Base-by-base conservation (phyloP, 2,797 vertebrate genomes). In the Argentina silus region DNA sequence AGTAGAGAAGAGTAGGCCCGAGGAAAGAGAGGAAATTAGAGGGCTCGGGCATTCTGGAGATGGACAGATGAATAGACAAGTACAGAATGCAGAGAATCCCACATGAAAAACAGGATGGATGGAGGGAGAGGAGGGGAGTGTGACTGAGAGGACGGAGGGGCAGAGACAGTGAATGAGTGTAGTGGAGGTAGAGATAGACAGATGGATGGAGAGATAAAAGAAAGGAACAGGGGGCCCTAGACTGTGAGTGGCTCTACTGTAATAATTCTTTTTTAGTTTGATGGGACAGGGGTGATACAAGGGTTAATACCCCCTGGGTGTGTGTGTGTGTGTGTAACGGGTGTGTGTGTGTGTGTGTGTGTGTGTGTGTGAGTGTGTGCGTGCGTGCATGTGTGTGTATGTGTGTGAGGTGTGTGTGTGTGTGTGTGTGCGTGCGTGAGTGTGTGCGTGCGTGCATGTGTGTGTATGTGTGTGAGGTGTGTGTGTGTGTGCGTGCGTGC, bases 231-330 rank as follows among this genome's bases (percentile, higher is more conserved):
- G 12, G 17, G 19, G 6, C 17, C 12, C 65, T n/a, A 70, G 3
- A 36, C 27, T 36, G 27, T 12, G 63, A 73, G 43, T 0, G 27
- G 65, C 50, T 78, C 17, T 44, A 62, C 36, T 70, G 72, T 79
- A 7, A 2, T 59, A 3, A 12, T 62, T 65, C 61, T 75, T n/a
- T n/a, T n/a, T n/a, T n/a, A n/a, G 71, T 82, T 70, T 67, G 44
- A 78, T 60, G 67, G 50, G 61, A 15, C 3, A 51, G 57, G 70
- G 47, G 27, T 68, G 65, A 65, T 50, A 62, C 21, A 69, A 64
- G 55, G 78, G 84, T 84, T 78, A 76, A 83, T 81, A 78, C 70
- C 27, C 27, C 27, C 27, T 8, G 67, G 67, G 70, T 21, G 19
- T 59, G 1, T 59, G 56, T 17, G 19, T 59, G 56, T 17, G 19